Percentiles rank a stretch among this genome's conserved stretches.
Conservation (phyloP, 2,888 invertebrate genomes). For the Trissolcus brochymenae region DNA sequence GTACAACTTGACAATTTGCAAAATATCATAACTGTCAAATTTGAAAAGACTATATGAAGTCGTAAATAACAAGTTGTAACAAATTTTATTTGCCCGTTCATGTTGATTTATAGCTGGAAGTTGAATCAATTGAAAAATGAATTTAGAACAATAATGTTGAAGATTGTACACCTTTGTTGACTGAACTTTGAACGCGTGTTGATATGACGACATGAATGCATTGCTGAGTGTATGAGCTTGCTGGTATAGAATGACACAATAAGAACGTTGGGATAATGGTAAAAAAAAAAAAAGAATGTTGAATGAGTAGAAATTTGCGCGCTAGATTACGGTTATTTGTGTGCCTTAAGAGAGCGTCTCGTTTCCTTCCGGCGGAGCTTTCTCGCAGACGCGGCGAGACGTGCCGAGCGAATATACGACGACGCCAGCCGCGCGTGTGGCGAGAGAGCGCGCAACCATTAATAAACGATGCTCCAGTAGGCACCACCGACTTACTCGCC, state of each 20-base stretch:
- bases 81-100: too few species aligned
- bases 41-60: too few species aligned
- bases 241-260: constrained; percentile 14
- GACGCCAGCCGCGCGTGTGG: constrained; percentile 20
- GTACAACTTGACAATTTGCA: too few species aligned
- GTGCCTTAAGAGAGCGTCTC: constrained; percentile 44
- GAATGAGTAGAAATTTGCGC: constrained; percentile 52
- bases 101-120: too few species aligned
- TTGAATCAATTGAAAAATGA: too few species aligned
- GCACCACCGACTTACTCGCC: constrained; percentile 37
- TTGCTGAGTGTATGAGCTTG: constrained; percentile 8
- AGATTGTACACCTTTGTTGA: constrained; percentile 1
- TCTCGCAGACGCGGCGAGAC: constrained; percentile 43
- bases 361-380: constrained; percentile 52
- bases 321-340: constrained; percentile 55
- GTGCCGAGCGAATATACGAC: constrained; percentile 19
- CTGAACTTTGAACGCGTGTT: constrained; percentile 4
- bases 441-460: constrained; percentile 39
- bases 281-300: constrained; percentile 33
- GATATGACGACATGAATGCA: constrained; percentile 25
- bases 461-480: constrained; percentile 56
- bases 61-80: too few species aligned
- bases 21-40: too few species aligned
- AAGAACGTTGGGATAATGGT: constrained; percentile 41
- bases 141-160: too few species aligned